These are phyloP conservation scores for Arctia plantaginis DNA, from an alignment of 2,888 invertebrate species.

Conservation along the genomic window DNA sequence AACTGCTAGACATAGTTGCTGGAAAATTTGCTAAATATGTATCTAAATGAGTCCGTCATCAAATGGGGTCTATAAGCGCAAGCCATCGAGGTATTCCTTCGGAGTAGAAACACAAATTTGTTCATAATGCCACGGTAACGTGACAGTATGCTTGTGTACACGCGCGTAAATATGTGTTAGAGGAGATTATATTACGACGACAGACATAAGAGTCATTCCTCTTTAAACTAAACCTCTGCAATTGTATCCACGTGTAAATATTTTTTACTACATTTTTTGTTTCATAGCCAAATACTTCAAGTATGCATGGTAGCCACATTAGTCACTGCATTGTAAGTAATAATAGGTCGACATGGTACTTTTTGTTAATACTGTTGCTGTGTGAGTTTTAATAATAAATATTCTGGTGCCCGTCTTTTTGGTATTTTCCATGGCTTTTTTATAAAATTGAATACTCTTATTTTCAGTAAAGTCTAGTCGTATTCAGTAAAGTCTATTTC, in stretches of 20 bases:
- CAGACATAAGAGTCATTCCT: slow-evolving; percentile 12
- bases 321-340: slow-evolving; percentile 18
- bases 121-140: no score
- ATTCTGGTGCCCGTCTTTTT: not conserved
- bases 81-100: no score
- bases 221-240: slow-evolving; percentile 14
- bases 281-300: slow-evolving; percentile 19
- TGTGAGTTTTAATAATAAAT: not conserved
- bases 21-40: not conserved
- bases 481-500: not conserved
- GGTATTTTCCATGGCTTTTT: not conserved
- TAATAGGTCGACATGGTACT: slow-evolving; percentile 10
- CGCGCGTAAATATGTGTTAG: no score
- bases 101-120: no score
- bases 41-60: not conserved
- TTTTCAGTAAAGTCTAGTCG: not conserved
- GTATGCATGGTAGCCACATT: slow-evolving; percentile 20
- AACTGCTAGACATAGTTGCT: not conserved
- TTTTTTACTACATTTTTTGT: slow-evolving; percentile 21
- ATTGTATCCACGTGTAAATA: slow-evolving; percentile 19
- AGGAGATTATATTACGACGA: not conserved
- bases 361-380: slow-evolving; percentile 11
- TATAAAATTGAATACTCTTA: not conserved
- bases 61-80: no score
- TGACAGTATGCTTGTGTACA: no score